Percentiles rank a stretch among this genome's conserved stretches.
These are phyloP conservation scores for Choloepus didactylus DNA, from an alignment of 2,797 vertebrate species.

Conservation along the genomic window DNA sequence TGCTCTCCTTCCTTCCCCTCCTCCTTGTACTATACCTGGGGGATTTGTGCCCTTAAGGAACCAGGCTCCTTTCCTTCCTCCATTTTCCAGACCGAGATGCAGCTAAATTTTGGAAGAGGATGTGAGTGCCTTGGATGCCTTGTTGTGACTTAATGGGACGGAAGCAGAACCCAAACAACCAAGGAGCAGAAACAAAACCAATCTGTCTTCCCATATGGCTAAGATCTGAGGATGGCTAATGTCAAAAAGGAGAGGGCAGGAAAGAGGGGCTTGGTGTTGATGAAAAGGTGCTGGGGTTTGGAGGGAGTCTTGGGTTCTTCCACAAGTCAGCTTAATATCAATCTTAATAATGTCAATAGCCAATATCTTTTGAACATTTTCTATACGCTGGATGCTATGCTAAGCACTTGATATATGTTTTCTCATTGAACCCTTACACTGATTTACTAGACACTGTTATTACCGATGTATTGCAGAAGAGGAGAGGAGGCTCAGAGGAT, in stretches of 20 bases:
- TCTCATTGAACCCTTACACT: neutral
- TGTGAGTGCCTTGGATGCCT: slow-evolving; percentile 1
- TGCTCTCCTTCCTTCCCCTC: neutral
- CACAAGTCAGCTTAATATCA: neutral
- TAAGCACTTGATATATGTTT: neutral
- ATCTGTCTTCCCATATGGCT: neutral
- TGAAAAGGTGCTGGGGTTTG: neutral
- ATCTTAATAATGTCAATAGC: neutral
- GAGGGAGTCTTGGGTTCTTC: neutral
- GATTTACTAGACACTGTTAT: neutral
- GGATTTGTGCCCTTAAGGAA: neutral
- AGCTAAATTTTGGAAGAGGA: neutral
- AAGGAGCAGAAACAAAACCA: neutral
- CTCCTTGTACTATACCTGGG: neutral
- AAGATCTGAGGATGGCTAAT: neutral
- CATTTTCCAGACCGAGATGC: neutral
- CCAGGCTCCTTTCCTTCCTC: neutral
- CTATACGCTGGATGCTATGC: neutral
- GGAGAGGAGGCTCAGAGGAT: neutral
- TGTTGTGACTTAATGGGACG: neutral
- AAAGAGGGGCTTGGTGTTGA: neutral
- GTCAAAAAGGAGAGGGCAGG: neutral
- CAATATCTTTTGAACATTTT: neutral
- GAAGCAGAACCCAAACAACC: slow-evolving; percentile 32
- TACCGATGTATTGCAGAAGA: neutral